Conservation (phyloP, 1,140 invertebrate species). For the Drosophila navojoa region DNA sequence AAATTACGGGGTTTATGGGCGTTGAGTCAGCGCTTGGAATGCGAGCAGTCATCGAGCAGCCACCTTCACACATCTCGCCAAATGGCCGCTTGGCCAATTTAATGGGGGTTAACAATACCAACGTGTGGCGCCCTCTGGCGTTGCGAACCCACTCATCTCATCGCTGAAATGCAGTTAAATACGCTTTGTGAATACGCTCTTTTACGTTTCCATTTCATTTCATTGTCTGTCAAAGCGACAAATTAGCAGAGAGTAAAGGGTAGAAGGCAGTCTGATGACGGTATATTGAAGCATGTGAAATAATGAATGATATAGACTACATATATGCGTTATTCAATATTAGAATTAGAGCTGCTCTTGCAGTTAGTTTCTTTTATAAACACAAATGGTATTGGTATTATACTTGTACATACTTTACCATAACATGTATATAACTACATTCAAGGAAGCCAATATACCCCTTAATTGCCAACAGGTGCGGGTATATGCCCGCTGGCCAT, state of each 20-base stretch:
- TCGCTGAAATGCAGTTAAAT: slow-evolving; percentile 20
- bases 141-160: slow-evolving; percentile 1
- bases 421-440: too few relatives aligned
- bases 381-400: too few relatives aligned
- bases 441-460: background rate
- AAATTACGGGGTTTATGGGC: slow-evolving; percentile 66
- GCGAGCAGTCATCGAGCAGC: slow-evolving; percentile 10
- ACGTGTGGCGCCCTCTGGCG: slow-evolving; percentile 36
- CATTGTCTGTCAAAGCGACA: background rate
- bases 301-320: too few relatives aligned
- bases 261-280: too few relatives aligned
- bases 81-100: slow-evolving; percentile 20
- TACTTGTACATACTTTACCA: background rate
- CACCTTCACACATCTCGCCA: slow-evolving; percentile 14
- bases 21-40: slow-evolving; percentile 40
- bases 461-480: background rate
- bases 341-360: too few relatives aligned
- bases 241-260: background rate
- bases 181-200: slow-evolving; percentile 8
- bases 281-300: too few relatives aligned
- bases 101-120: slow-evolving; percentile 15
- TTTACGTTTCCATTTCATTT: slow-evolving; percentile 18
- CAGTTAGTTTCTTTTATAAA: too few relatives aligned
- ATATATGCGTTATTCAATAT: too few relatives aligned
- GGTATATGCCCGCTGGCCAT: slow-evolving; percentile 15